Evolutionary conservation across 2,888 invertebrate genomes (phyloP), one percentile per base, ranked within the genome.

Genomic region (Pheosia gnoma): DNA sequence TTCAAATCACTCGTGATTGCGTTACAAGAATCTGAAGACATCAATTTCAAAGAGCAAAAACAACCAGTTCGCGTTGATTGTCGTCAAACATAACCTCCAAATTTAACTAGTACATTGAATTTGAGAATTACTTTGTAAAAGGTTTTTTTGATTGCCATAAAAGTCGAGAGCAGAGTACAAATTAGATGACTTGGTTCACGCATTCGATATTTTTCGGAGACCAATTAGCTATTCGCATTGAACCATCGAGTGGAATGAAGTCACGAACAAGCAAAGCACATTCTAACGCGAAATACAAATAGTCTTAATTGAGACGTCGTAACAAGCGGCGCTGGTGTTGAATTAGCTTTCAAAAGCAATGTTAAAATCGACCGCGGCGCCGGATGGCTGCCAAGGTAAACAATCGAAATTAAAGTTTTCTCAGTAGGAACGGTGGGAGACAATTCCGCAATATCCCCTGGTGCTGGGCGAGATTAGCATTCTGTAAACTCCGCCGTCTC

Each of bases 321-420:
- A 74, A 78, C 76, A 78, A 77, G 78, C 66, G 71, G 57, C 67
- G 62, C 43, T 63, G 65, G 69, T 77, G 74, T 74, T 72, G 73
- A 80, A 77, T 75, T 78, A 78, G 68, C 71, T 60, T 75, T 75
- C 61, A 56, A 68, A 65, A 70, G 55, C 68, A 59, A 61, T 77
- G 73, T 71, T 71, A 71, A 72, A 70, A 78, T 69, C 63, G 49
- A 62, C 62, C 62, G 55, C 59, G 67, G 66, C 71, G 61, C 61
- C 66, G 64, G 63, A 67, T 67, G 63, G 67, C 68, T 69, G 78
- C 78, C 79, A 80, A 78, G 77, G 79, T 79, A 83, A 83, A 85
- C 80, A 76, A 66, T 57, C 66, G 56, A 77, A 81, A 82, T 83
- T 77, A 75, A 84, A 82, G 74, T 81, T 81, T 74, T 77, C 79